phyloP scores from a whole-genome alignment of 2,113 vertebrate genomes.

The Hemibagrus wyckioides region DNA sequence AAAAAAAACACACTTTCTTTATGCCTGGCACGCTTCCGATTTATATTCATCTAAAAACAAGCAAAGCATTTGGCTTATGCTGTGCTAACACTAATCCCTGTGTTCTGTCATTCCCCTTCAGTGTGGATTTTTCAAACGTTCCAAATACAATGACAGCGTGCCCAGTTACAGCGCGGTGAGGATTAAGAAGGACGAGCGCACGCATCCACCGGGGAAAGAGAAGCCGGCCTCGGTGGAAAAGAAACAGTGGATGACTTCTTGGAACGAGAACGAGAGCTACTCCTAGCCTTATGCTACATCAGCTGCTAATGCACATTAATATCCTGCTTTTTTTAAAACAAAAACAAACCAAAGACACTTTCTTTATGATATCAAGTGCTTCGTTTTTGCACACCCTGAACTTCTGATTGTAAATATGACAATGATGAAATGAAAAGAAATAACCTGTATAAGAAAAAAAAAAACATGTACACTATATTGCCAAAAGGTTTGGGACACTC shows the following conservation, averaged over 20 bases:
- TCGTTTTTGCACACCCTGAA: constrained; percentile 52
- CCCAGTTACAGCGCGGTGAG: constrained; percentile 90
- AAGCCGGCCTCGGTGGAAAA: constrained; percentile 76
- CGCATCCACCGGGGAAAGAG: constrained; percentile 71
- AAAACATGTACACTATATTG: background rate
- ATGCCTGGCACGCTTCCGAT: background rate
- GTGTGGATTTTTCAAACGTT: constrained; percentile 93
- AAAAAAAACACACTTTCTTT: background rate
- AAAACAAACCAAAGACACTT: constrained; percentile 19
- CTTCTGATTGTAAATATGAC: constrained; percentile 38
- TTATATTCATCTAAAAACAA: background rate
- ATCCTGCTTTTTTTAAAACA: constrained; percentile 9
- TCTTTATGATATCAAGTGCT: constrained; percentile 18
- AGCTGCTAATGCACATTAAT: background rate
- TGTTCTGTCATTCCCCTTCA: constrained; percentile 58
- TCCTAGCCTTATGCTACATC: constrained; percentile 72
- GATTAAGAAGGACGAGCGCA: constrained; percentile 86
- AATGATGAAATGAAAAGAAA: constrained; percentile 17
- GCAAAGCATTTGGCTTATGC: background rate
- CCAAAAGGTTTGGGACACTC: too few relatives aligned
- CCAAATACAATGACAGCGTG: constrained; percentile 88
- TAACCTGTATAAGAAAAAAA: background rate
- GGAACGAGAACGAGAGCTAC: constrained; percentile 89
- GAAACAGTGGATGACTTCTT: constrained; percentile 92
- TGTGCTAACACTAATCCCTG: constrained; percentile 25